Base-by-base conservation (phyloP, 2,888 invertebrate genomes). In the Amphipyra berbera region DNA sequence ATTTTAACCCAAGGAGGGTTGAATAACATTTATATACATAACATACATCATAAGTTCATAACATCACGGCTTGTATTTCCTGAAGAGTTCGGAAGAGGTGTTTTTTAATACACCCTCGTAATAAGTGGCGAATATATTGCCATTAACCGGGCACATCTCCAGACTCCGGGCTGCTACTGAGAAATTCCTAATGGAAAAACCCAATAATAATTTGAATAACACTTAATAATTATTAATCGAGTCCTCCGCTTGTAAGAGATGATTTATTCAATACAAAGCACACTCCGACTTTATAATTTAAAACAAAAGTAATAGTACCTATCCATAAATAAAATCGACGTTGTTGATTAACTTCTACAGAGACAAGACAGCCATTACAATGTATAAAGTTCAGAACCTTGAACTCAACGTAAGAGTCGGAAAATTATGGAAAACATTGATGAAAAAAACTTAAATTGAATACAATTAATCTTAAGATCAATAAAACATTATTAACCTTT, bases 401-500 rank as follows among this genome's bases (percentile, higher is more conserved):
- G 54, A 68, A 60, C 73, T 55, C 46, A 46, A 48, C 12, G 27
- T 6, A 46, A 9, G 10, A 14, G 8, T 40, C 15, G 44, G 60
- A 66, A 72, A 66, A 60, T 55, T 46, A n/a, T 50, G n/a, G 1
- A n/a, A 42, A 66, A 42, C 1, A 14, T 65, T 42, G 14, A 57
- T 56, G 33, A 48, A 60, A 59, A 52, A 52, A 61, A 48, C 50
- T 44, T 63, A 53, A 69, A 67, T 54, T 63, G 27, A 69, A 62
- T 52, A 53, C 47, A 60, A 61, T 63, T 10, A 48, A 55, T 58
- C 35, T 41, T 46, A 15, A 33, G 49, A 61, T 61, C 66, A 66
- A 68, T 61, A 67, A 59, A 61, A 72, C 62, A 71, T 47, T 68
- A 61, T 50, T 74, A 63, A 62, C 69, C 65, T 68, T 52, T 70